These are phyloP conservation scores for Lasiurus borealis DNA, from an alignment of 2,113 vertebrate species.

Conservation along the genomic window DNA sequence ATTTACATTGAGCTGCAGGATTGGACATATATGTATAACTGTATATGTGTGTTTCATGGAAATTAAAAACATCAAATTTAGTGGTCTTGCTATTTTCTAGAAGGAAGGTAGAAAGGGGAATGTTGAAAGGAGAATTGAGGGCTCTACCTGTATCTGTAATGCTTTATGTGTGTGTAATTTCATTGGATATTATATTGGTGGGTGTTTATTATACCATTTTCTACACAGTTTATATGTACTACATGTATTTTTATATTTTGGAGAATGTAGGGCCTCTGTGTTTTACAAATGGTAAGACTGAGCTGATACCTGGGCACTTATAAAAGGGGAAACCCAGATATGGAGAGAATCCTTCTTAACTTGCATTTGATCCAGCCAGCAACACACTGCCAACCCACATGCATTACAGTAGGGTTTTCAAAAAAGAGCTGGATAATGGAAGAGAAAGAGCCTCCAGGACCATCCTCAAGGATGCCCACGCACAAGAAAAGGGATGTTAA, in stretches of 20 bases:
- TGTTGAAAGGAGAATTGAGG: background rate
- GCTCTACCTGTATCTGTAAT: background rate
- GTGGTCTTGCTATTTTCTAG: background rate
- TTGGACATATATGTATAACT: background rate
- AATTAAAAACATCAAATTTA: background rate
- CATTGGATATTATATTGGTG: background rate
- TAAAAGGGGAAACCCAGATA: background rate
- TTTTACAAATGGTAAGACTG: constrained; percentile 25
- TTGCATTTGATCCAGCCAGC: background rate
- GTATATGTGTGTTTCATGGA: background rate
- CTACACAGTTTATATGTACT: background rate
- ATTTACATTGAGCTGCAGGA: background rate
- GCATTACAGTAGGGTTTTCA: background rate
- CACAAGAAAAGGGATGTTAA: background rate
- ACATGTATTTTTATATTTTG: background rate
- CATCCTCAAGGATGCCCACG: background rate
- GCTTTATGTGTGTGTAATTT: background rate
- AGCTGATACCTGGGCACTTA: background rate
- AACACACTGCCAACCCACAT: background rate
- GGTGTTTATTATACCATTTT: background rate
- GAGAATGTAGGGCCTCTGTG: background rate
- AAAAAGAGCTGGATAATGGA: background rate
- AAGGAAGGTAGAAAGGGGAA: background rate
- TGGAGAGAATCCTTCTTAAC: background rate
- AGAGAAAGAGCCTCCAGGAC: background rate